Conservation (phyloP, 2,888 invertebrate species). For the Caenorhabditis doughertyi region DNA sequence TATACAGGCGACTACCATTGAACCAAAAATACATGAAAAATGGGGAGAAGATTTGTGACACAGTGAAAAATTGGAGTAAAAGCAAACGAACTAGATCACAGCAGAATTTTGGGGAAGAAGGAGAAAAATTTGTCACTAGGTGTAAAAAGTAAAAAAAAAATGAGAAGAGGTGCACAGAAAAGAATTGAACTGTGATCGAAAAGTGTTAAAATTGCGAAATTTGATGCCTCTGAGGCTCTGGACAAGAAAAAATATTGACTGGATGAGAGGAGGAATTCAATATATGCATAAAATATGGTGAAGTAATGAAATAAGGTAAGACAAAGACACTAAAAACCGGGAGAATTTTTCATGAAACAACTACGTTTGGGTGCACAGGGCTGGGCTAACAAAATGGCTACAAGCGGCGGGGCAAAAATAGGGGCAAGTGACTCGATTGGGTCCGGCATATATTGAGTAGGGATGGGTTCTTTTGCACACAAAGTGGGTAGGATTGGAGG, state of each 20-base stretch:
- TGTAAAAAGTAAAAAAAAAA: constrained; percentile 16
- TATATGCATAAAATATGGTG: constrained; percentile 62
- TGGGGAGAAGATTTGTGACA: constrained; percentile 27
- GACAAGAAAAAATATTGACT: constrained; percentile 23
- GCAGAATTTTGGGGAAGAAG: constrained; percentile 15
- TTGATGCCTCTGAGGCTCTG: constrained; percentile 57
- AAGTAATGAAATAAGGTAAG: constrained; percentile 23
- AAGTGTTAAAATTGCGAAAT: constrained; percentile 45
- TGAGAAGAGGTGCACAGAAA: constrained; percentile 17
- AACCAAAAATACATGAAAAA: constrained; percentile 42
- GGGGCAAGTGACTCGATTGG: constrained; percentile 44
- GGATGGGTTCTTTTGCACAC: constrained; percentile 9
- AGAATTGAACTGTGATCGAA: constrained; percentile 45
- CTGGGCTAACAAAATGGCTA: constrained; percentile 49
- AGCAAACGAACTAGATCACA: constrained; percentile 58
- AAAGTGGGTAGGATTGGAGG: constrained; percentile 35
- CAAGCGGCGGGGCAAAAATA: constrained; percentile 1
- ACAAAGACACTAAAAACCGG: neutral
- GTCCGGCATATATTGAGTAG: constrained; percentile 1
- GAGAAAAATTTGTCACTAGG: constrained; percentile 55
- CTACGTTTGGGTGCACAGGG: constrained; percentile 39
- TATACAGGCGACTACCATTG: constrained; percentile 30
- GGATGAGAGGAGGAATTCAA: constrained; percentile 27
- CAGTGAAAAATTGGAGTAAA: constrained; percentile 22
- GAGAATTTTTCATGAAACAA: neutral